A percentile compares a stretch with the other conserved stretches of the same genome.
These are phyloP conservation scores for Micromesistius poutassou DNA, from an alignment of 2,797 vertebrate species.

Conservation along the genomic window DNA sequence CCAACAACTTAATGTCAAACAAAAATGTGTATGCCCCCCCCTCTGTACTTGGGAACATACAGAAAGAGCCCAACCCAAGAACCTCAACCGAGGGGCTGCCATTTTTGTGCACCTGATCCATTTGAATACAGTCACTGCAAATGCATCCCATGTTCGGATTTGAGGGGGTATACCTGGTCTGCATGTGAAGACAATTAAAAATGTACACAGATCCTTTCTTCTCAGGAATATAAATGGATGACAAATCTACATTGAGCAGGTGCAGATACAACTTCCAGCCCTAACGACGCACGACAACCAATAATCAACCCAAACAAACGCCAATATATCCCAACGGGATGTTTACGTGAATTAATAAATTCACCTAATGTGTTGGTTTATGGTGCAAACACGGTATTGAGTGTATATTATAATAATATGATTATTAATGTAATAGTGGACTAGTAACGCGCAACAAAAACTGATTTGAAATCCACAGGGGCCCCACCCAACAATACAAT, in stretches of 20 bases:
- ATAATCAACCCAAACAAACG: not conserved
- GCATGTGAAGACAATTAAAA: not conserved
- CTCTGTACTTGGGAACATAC: not conserved
- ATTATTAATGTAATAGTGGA: not conserved
- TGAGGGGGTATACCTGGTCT: not conserved
- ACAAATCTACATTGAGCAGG: not conserved
- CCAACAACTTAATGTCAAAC: not conserved
- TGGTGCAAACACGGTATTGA: not conserved
- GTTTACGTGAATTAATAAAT: not conserved
- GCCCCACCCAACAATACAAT: constrained; percentile 62
- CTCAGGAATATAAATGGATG: not conserved
- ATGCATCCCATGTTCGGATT: not conserved
- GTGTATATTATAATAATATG: not conserved
- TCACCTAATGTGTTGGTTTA: not conserved
- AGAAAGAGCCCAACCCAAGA: not conserved
- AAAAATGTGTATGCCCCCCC: not conserved
- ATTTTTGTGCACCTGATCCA: not conserved
- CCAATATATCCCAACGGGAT: not conserved
- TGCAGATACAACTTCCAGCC: not conserved
- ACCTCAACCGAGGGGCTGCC: not conserved
- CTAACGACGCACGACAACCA: not conserved
- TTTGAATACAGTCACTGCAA: not conserved
- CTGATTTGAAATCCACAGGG: constrained; percentile 33
- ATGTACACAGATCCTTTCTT: not conserved
- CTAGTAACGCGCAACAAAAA: not conserved